phyloP scores from a whole-genome alignment of 2,888 invertebrate species.

The Oscheius myriophilus region DNA sequence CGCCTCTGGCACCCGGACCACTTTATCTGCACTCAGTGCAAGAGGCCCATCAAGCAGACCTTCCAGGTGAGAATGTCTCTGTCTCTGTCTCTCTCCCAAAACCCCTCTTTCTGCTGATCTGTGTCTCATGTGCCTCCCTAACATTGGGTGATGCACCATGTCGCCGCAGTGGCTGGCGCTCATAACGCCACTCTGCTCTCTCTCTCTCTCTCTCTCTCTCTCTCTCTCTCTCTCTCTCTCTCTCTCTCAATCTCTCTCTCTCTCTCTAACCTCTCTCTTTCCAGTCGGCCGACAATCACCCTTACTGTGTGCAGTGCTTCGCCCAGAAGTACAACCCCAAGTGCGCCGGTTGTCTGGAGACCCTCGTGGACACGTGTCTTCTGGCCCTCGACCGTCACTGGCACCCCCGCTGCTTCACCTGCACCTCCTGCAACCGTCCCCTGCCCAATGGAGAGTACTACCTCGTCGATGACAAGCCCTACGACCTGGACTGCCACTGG shows the following conservation, averaged over 20 bases:
- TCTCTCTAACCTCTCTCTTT: not conserved
- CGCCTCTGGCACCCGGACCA: constrained; percentile 99
- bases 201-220: no score
- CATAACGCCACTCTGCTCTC: no score
- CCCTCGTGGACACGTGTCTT: constrained; percentile 66
- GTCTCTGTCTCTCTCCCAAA: no score
- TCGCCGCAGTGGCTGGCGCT: no score
- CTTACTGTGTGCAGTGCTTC: constrained; percentile 68
- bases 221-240: not conserved
- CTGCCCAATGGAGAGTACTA: constrained; percentile 68
- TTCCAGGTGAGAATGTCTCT: constrained; percentile 56
- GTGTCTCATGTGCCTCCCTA: no score
- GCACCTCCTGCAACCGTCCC: constrained; percentile 61
- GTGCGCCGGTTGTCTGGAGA: constrained; percentile 67
- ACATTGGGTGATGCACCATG: no score
- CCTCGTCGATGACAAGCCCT: constrained; percentile 67
- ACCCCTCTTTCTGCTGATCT: no score
- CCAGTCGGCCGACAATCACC: constrained; percentile 61
- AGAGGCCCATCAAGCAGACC: constrained; percentile 67
- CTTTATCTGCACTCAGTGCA: constrained; percentile 95
- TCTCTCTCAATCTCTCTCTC: no score
- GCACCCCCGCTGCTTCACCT: constrained; percentile 68
- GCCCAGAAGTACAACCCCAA: constrained; percentile 68
- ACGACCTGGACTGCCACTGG: constrained; percentile 70
- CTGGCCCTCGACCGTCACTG: constrained; percentile 68